phyloP scores from a whole-genome alignment of 2,888 invertebrate species.

The Harmothoe impar region DNA sequence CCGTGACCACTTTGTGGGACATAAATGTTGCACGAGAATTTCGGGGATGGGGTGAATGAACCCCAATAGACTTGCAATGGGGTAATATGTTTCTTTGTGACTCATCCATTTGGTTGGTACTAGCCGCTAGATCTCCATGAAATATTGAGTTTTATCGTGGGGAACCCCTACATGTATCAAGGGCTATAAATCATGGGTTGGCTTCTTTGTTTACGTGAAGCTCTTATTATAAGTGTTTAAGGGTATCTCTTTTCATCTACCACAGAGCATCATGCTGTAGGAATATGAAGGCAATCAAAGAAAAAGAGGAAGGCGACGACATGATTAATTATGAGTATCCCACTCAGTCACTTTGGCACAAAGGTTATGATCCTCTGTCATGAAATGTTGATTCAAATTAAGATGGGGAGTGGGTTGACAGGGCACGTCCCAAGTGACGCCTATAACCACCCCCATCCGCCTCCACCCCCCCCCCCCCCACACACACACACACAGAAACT shows the following conservation, averaged over 20 bases:
- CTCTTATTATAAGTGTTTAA: too few relatives aligned
- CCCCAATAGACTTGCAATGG: too few relatives aligned
- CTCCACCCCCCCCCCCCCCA: background rate
- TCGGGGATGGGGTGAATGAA: too few relatives aligned
- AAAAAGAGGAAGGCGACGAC: background rate
- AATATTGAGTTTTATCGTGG: background rate
- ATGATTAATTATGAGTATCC: conserved; percentile 9
- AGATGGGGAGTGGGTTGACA: background rate
- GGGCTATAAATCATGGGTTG: too few relatives aligned
- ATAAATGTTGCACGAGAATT: too few relatives aligned
- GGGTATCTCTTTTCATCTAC: background rate
- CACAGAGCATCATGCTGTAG: background rate
- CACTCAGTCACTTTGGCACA: conserved; percentile 6
- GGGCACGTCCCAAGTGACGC: too few relatives aligned
- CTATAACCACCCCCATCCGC: background rate
- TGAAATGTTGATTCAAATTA: conserved; percentile 30
- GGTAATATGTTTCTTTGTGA: background rate
- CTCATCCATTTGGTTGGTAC: background rate
- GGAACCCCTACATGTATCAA: too few relatives aligned
- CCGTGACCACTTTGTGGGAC: too few relatives aligned
- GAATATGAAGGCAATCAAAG: conserved; percentile 23
- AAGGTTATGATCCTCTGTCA: conserved; percentile 43
- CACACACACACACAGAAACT: too few relatives aligned
- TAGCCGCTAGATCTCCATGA: background rate
- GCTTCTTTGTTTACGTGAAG: too few relatives aligned